Percentiles rank a stretch among this genome's conserved stretches.
Conservation (phyloP, 2,797 vertebrate species). For the Sebastes glaucus region DNA sequence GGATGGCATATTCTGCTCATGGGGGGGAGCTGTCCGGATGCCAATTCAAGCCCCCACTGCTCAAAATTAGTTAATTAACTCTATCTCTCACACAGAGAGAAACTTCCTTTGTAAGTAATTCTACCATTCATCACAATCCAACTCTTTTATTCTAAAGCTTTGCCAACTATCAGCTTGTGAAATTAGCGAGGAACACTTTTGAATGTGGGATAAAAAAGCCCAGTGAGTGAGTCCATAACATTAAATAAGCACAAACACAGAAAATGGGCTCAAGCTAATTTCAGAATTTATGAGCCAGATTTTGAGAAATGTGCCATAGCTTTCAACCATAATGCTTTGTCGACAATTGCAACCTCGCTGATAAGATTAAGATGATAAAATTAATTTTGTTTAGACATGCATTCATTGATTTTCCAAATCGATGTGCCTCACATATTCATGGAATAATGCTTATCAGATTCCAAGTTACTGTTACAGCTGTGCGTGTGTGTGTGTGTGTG, state of each 20-base stretch:
- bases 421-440: conserved; percentile 9
- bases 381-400: neutral
- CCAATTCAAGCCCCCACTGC: conserved; percentile 64
- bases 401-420: conserved; percentile 19
- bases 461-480: neutral
- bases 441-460: conserved; percentile 4
- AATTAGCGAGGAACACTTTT: conserved; percentile 54
- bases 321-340: neutral
- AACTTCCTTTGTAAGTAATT: conserved; percentile 61
- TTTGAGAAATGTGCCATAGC: conserved; percentile 2
- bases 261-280: conserved; percentile 8
- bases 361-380: conserved; percentile 10
- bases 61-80: conserved; percentile 77
- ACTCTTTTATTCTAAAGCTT: conserved; percentile 53
- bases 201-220: conserved; percentile 29
- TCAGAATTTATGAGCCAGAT: conserved; percentile 5
- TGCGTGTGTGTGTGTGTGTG: neutral
- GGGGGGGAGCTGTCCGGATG: conserved; percentile 34
- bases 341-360: conserved; percentile 7
- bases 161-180: conserved; percentile 60
- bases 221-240: conserved; percentile 33
- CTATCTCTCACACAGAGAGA: conserved; percentile 64
- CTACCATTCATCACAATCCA: conserved; percentile 61
- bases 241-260: conserved; percentile 23
- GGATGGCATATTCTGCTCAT: conserved; percentile 57